A percentile compares a stretch with the other conserved stretches of the same genome.
Conservation (phyloP, 2,797 vertebrate species). For the Takifugu rubripes region DNA sequence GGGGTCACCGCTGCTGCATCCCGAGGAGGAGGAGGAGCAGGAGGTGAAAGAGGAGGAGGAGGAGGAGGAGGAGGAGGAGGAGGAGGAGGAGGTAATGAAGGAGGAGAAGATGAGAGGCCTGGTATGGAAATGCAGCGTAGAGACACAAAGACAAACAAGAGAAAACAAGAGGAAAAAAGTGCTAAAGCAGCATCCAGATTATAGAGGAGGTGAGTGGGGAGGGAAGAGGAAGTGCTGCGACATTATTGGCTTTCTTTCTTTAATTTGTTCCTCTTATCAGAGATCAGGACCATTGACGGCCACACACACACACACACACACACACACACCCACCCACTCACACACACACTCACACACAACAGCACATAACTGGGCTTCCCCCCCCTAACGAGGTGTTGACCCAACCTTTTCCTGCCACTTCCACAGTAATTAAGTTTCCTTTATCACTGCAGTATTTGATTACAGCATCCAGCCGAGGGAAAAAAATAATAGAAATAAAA, state of each 20-base stretch:
- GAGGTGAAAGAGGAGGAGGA: too few species aligned
- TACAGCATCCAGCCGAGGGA: too few species aligned
- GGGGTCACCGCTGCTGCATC: too few species aligned
- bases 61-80: too few species aligned
- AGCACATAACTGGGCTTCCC: too few species aligned
- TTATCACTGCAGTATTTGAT: too few species aligned
- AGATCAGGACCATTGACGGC: conserved; percentile 43
- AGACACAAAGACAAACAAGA: conserved; percentile 9
- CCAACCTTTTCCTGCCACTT: too few species aligned
- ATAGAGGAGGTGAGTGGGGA: conserved; percentile 42
- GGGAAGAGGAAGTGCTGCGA: conserved; percentile 46
- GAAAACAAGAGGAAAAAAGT: conserved; percentile 32
- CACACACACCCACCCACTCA: conserved; percentile 1
- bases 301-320: conserved; percentile 8
- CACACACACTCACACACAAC: not conserved
- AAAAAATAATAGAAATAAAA: too few species aligned
- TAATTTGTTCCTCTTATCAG: conserved; percentile 54
- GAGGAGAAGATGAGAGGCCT: conserved; percentile 3
- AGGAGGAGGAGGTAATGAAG: not conserved
- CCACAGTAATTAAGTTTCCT: too few species aligned
- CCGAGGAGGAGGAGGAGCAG: too few species aligned
- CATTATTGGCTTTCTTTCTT: conserved; percentile 47
- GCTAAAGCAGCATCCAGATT: conserved; percentile 55
- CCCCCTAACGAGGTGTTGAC: too few species aligned
- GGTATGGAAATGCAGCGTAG: conserved; percentile 14